Conservation (phyloP, 2,888 invertebrate species). For the Polymixis flavicincta region DNA sequence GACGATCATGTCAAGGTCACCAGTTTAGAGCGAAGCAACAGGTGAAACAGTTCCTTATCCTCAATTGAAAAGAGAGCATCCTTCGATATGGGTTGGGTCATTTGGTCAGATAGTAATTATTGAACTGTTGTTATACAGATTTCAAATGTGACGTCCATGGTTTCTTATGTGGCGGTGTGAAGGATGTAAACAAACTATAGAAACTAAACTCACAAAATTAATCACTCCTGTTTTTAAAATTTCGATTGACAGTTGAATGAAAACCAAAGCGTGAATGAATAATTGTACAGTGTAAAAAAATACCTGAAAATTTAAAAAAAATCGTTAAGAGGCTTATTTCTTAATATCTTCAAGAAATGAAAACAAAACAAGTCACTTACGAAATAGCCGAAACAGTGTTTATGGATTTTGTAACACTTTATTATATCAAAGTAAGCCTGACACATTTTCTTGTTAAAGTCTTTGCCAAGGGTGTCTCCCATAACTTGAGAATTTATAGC, state of each 20-base stretch:
- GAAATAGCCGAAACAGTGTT: conserved; percentile 10
- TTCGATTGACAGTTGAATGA: conserved; percentile 19
- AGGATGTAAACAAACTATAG: too few relatives aligned
- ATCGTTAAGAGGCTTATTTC: not conserved
- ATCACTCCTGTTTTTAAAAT: not conserved
- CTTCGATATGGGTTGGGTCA: too few relatives aligned
- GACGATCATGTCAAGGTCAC: not conserved
- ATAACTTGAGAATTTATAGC: not conserved
- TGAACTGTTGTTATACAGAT: not conserved
- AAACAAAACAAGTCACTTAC: conserved; percentile 12
- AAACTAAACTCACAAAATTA: conserved; percentile 10
- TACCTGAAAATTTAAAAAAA: conserved; percentile 19
- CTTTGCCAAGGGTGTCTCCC: not conserved
- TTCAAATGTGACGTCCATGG: too few relatives aligned
- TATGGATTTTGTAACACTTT: conserved; percentile 18
- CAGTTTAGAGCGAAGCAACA: not conserved
- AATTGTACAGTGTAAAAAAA: not conserved
- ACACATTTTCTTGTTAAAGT: conserved; percentile 1
- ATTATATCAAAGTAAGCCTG: conserved; percentile 19
- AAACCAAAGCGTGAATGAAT: conserved; percentile 7
- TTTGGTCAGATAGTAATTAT: not conserved
- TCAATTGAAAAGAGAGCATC: not conserved
- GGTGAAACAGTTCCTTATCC: not conserved
- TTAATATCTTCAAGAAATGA: too few relatives aligned
- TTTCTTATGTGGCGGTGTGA: not conserved